Base-by-base conservation (phyloP, 37 sponge, comb jelly and placozoan genomes). In the Halichondria panicea region DNA sequence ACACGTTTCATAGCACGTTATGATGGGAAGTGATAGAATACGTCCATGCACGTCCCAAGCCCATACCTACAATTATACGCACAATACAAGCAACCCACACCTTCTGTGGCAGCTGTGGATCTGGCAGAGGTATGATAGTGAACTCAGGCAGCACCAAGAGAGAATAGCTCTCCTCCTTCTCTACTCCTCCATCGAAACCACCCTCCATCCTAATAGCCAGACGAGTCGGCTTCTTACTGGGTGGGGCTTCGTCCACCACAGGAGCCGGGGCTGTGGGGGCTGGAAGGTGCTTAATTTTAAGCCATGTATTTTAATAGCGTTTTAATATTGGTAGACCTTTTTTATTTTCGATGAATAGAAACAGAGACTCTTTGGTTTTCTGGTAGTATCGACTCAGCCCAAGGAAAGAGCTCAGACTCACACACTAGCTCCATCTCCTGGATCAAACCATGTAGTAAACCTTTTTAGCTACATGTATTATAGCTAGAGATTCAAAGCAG, bases 201-300 rank as follows among this genome's bases (percentile, higher is more conserved):
- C 88, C 92, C 32, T 91, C 96, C 15, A 91, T 79, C 8, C 96
- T 92, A 43, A 96, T 88, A 19, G 97, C 97, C 21, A 96, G 73
- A n/a, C 91, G 66, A 6, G 91, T 93, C 64, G 94, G 94, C 64
- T 96, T 96, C 76, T 89, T 92, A 40, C 46, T 63, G 4, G 86
- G 85, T 19, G 89, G 89, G 5, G 59, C 60, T 25, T 88, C 92
- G 18, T 43, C 70, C 33, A 39, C 56, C 54, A 32, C n/a, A 27
- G 54, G 52, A 42, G 36, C 50, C 4, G 70, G 48, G 34, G 68
- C 48, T 25, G 69, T 44, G 30, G 58, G 60, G 36, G 21, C n/a
- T n/a, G n/a, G 22, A 9, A 60, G 8, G 66, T 65, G 36, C 8
- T 22, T 36, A 4, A n/a, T 36, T 65, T 65, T 13, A n/a, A n/a